Base-by-base conservation (phyloP, 2,888 invertebrate genomes). In the Trisateles emortualis region DNA sequence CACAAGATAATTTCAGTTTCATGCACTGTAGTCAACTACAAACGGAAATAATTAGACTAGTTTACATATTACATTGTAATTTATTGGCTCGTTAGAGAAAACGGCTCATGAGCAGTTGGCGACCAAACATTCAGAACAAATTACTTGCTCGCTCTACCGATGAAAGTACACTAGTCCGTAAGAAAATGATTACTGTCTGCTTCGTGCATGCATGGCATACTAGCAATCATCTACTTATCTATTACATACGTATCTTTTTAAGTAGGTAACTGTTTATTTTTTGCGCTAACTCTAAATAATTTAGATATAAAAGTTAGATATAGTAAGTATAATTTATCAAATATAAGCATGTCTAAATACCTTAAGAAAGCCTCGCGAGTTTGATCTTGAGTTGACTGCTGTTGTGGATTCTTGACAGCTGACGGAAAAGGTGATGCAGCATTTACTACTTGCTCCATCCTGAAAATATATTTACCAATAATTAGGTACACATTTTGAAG, bases 131-230 rank as follows among this genome's bases (percentile, higher is more conserved):
- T 81, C 79, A 83, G 77, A 84, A 80, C 83, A 81, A 85, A 83
- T 83, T 78, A 81, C 82, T 72, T 85, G 86, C 73, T 79, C 86
- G 73, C 79, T 85, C 78, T 86, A 84, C 80, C 87, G 83, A 77
- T 69, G 81, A 84, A 80, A 83, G 78, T 75, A 78, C 79, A 68
- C 72, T 56, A 62, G 64, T 83, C 76, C 74, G 79, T 80, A 84
- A 79, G 71, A 78, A 77, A 81, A 83, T 79, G 51, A 76, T 78
- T 74, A 68, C 68, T 60, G 72, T 68, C 69, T 70, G 65, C 68
- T 65, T 45, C 60, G 63, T 59, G 75, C 67, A 74, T 67, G 72
- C 72, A 68, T 58, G 68, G 74, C 73, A 71, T 67, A 65, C 65
- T 48, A 55, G 66, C 55, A 59, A 69, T 68, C 64, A 61, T 63